phyloP scores from a whole-genome alignment of 23 tunicate genomes.

The Ascidia mentula region DNA sequence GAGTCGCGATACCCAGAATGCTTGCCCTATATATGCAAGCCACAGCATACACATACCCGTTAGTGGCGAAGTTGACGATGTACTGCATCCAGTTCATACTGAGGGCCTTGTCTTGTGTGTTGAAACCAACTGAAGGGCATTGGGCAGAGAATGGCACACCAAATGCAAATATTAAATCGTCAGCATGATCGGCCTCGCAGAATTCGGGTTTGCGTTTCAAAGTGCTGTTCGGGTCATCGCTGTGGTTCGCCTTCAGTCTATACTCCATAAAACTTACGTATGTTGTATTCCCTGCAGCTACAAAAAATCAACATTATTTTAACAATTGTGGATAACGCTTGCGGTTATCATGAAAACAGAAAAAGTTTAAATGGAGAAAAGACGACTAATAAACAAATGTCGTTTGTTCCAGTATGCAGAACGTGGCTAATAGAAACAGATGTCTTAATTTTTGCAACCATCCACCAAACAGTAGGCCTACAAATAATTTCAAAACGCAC shows the following conservation, averaged over 20 bases:
- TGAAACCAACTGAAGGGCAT: background rate
- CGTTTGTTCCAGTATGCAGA: too few species aligned
- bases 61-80: slow-evolving; percentile 39
- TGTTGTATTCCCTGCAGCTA: background rate
- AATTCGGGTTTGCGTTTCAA: background rate
- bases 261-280: background rate
- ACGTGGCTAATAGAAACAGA: too few species aligned
- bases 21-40: background rate
- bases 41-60: slow-evolving; percentile 18
- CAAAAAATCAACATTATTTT: too few species aligned
- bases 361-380: too few species aligned
- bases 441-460: too few species aligned
- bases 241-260: background rate
- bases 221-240: background rate
- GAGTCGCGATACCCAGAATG: background rate
- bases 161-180: background rate
- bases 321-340: too few species aligned
- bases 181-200: slow-evolving; percentile 1
- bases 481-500: too few species aligned
- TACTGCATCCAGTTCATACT: slow-evolving; percentile 44
- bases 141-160: slow-evolving; percentile 3
- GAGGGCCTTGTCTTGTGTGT: slow-evolving; percentile 22
- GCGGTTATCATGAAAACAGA: too few species aligned
- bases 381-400: too few species aligned
- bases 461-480: too few species aligned